Evolutionary conservation across 1,140 invertebrate species (phyloP), one percentile per base, ranked within the genome.

Genomic region (Sarcophaga peregrina): DNA sequence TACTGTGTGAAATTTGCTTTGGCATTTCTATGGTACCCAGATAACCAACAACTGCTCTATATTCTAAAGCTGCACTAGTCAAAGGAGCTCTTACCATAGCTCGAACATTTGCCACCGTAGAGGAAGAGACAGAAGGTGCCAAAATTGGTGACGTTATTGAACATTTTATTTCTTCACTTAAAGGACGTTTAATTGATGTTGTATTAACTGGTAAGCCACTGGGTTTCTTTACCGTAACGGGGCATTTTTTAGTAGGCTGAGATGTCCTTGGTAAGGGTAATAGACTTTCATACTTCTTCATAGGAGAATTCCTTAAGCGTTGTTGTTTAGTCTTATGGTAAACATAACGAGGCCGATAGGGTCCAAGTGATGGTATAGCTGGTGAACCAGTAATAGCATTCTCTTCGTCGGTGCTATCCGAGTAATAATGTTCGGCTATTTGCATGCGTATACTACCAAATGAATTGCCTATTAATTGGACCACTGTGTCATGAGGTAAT

Each of bases 21-120:
- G 97, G 97, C 92, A 98, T 98, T 91, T 98, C 97, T 78, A 98
- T 98, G 0, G 97, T 98, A 6, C 98, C 97, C 75, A 98, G 92
- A 90, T 98, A 99, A 0, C 97, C 97, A 5, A 98, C 96, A 15
- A 98, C 94, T 0, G 96, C 96, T 84, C 95, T 93, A 86, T 96
- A 96, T 82, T 97, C 94, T 45, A 95, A 91, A 83, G 86, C 86
- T 47, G 84, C 84, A 20, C 47, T 74, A 6, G 52, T n/a, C 9
- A 52, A 54, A 72, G 85, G 52, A 84, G 85, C 68, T 46, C 80
- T 50, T 25, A 87, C 85, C 84, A 87, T 85, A 46, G 90, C 90
- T 78, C 88, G 90, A 8, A 91, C 90, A 87, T 91, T 91, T 46
- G 89, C 87, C 20, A 91, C 48, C 5, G 78, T n/a, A 68, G 62